Base-by-base conservation (phyloP, 2,797 vertebrate genomes). In the Meda fulgida region DNA sequence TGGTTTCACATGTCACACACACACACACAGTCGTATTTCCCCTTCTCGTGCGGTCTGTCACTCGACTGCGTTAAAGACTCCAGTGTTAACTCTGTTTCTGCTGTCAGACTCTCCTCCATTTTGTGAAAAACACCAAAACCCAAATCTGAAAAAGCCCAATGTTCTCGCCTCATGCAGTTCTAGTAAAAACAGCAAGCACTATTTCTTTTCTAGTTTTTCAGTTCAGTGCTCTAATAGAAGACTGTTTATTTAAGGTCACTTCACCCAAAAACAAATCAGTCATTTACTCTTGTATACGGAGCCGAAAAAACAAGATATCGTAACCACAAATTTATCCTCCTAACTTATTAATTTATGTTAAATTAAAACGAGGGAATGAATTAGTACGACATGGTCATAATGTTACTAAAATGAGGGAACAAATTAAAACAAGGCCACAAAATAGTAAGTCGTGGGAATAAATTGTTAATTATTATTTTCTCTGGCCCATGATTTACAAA, bases 31-130 rank as follows among this genome's bases (percentile, higher is more conserved):
- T 13, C 21, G 1, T 55, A 13, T 55, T 46, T 34, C 2, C 19
- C 58, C 1, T 5, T 16, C 78, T 79, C 29, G 3, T 79, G 78
- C 14, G 78, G 29, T 91, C 55, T 73, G 70, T 82, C 53, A 75
- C 31, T 51, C 60, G 13, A 72, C 16, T 40, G 60, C 60, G 76
- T 53, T 48, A 69, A 55, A 76, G 60, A 89, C 89, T 93, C 87
- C 73, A 23, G 88, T 89, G 92, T 89, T 89, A 90, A 91, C 90
- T 83, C 66, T 78, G 65, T 82, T 71, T 55, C 67, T 83, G 80
- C 75, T 91, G 93, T 93, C 92, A 92, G 91, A 90, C 89, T 72
- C 89, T 4, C 67, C 72, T 80, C 78, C 71, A 81, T 84, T 76
- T 76, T 81, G 77, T 48, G 65, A 34, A 66, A 78, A 67, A 69